phyloP scores from a whole-genome alignment of 2,797 vertebrate species.

The Heterohyrax brucei region DNA sequence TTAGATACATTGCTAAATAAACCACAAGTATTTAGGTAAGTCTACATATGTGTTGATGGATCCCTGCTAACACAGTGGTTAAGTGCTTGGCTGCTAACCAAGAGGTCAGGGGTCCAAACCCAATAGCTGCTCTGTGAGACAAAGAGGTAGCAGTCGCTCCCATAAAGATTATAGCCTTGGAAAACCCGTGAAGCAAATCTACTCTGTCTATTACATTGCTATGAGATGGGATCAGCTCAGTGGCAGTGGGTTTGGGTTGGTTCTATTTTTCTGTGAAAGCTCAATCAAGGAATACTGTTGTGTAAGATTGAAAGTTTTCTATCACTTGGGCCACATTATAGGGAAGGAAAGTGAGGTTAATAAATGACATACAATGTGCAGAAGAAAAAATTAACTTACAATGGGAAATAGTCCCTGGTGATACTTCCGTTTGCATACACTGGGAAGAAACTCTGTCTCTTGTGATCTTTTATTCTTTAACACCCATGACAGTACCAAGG shows the following conservation, averaged over 20 bases:
- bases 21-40: not conserved
- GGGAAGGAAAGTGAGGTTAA: not conserved
- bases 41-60: not conserved
- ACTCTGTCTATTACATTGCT: too few species aligned
- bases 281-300: not conserved
- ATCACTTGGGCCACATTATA: not conserved
- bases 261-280: not conserved
- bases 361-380: not conserved
- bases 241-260: too few species aligned
- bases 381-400: not conserved
- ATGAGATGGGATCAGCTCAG: too few species aligned
- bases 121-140: too few species aligned
- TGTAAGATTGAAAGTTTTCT: not conserved
- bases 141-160: too few species aligned
- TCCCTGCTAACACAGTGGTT: too few species aligned
- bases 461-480: not conserved
- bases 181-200: too few species aligned
- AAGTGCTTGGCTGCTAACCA: too few species aligned
- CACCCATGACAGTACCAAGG: not conserved
- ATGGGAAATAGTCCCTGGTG: not conserved
- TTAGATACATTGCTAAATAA: not conserved
- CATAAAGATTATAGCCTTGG: too few species aligned
- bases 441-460: not conserved
- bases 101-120: too few species aligned
- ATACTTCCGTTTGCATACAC: not conserved